Evolutionary conservation across 2,797 vertebrate genomes (phyloP), one percentile per base, ranked within the genome.

Genomic region (Amblyraja radiata): DNA sequence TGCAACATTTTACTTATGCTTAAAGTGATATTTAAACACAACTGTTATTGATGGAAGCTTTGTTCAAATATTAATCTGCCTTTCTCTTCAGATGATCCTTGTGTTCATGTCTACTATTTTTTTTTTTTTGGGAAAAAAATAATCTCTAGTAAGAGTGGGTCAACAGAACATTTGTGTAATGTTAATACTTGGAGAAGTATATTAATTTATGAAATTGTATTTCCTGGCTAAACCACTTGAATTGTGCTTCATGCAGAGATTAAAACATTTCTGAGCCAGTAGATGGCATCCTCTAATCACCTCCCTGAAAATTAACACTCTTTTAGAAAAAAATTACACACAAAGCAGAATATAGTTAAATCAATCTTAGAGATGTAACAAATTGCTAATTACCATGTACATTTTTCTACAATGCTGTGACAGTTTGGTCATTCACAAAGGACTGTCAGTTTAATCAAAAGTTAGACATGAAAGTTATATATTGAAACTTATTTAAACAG

Each of bases 351-450:
- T 92, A 14, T 54, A 92, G 21, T 76, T 76, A 92, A 25, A 76
- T 92, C 68, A 74, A 92, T 92, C 71, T 54, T 71, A 58, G 68
- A 92, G 71, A 74, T 4, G 65, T 54, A 91, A 91, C 88, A 73
- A 91, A 91, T 92, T 92, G 90, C 71, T 76, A n/a, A 74, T 91
- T 91, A 74, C 90, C 90, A 71, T 92, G 88, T 90, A 76, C 76
- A 92, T 92, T 54, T 92, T 76, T 46, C 71, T 58, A 58, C 71
- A 54, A 25, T 92, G 71, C 71, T 76, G 28, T 76, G 71, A 73
- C 68, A 76, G 71, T 74, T 92, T 92, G 39, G 68, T 74, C 39
- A 76, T 28, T 58, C 71, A 54, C 23, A 28, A 39, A 76, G 90
- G 36, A 76, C 25, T 92, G 36, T 23, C 14, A 2, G 71, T 92